Conservation (phyloP, 2,113 vertebrate genomes). For the Paradisaea rubra region DNA sequence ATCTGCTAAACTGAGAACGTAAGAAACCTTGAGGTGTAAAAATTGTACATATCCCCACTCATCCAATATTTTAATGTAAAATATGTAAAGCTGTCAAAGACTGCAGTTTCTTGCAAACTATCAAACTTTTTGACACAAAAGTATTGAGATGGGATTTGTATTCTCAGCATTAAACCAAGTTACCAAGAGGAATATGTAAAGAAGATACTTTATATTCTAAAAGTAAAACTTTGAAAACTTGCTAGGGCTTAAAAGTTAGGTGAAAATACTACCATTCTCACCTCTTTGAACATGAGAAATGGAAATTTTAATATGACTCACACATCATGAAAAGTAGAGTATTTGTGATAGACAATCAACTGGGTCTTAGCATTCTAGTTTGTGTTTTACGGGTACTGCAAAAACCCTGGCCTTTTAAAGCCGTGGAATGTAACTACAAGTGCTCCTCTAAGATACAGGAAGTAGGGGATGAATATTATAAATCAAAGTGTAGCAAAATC, state of each 20-base stretch:
- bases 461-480: neutral
- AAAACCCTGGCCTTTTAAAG: neutral
- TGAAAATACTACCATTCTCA: neutral
- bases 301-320: neutral
- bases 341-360: neutral
- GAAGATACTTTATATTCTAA: neutral
- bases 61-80: neutral
- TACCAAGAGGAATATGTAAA: neutral
- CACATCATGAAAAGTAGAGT: neutral
- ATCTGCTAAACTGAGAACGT: neutral
- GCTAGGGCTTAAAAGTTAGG: neutral
- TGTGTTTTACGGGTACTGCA: neutral
- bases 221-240: neutral
- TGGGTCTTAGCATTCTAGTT: neutral
- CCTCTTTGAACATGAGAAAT: neutral
- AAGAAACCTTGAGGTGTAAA: neutral
- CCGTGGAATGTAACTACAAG: neutral
- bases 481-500: neutral
- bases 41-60: neutral
- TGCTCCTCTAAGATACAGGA: neutral
- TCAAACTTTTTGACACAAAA: neutral
- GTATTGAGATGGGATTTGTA: neutral
- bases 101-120: neutral
- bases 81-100: neutral
- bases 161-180: neutral